Percentiles rank a stretch among this genome's conserved stretches.
phyloP scores from a whole-genome alignment of 2,113 vertebrate species.

The Chitala chitala region DNA sequence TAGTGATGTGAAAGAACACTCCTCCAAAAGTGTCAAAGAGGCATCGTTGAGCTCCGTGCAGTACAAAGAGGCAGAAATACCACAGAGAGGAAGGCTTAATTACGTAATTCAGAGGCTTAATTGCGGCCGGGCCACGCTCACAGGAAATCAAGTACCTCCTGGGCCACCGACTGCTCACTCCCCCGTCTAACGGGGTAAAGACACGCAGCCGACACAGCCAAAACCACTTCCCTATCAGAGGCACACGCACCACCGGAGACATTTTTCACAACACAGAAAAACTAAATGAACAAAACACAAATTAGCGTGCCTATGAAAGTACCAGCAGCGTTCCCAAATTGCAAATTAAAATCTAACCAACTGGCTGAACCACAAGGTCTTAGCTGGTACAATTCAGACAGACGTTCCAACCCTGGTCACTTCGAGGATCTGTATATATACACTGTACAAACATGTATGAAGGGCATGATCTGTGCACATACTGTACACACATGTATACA shows the following conservation, averaged over 20 bases:
- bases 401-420: neutral
- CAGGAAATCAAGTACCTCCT: slow-evolving; percentile 45
- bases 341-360: neutral
- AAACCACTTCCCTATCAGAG: slow-evolving; percentile 20
- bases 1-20: slow-evolving; percentile 17
- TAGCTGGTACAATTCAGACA: neutral
- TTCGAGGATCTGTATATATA: no score
- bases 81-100: slow-evolving; percentile 42
- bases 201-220: slow-evolving; percentile 17
- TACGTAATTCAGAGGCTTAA: slow-evolving; percentile 48
- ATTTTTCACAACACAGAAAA: neutral
- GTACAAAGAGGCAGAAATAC: slow-evolving; percentile 53
- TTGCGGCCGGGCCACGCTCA: slow-evolving; percentile 37
- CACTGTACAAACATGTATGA: no score
- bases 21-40: slow-evolving; percentile 44
- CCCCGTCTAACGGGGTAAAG: slow-evolving; percentile 19
- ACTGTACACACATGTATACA: no score
- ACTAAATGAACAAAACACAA: neutral
- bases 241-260: neutral
- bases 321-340: neutral
- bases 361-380: neutral
- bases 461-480: no score
- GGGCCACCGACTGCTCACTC: slow-evolving; percentile 32
- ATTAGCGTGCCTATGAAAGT: no score
- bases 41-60: slow-evolving; percentile 20